Conservation (phyloP, 92 coral and sea anemone genomes). For the Palythoa grandis region DNA sequence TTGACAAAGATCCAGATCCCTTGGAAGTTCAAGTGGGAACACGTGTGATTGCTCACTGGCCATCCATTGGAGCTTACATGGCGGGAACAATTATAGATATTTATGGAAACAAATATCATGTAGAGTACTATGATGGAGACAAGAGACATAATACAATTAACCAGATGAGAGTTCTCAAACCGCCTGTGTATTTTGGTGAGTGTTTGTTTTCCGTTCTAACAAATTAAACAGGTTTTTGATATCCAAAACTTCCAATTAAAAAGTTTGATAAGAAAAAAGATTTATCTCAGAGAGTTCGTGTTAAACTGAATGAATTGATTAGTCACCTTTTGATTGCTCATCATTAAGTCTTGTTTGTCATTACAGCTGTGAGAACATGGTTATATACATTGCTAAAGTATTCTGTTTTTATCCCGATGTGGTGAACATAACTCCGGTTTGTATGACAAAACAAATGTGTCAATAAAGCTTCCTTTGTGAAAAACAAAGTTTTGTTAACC, state of each 20-base stretch:
- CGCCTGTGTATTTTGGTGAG: slow-evolving; percentile 97
- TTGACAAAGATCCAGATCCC: slow-evolving; percentile 91
- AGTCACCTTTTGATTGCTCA: too few relatives aligned
- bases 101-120: slow-evolving; percentile 87
- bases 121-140: slow-evolving; percentile 98
- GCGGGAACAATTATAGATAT: slow-evolving; percentile 94
- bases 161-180: slow-evolving; percentile 91
- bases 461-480: not conserved
- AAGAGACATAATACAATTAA: slow-evolving; percentile 85
- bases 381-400: too few relatives aligned
- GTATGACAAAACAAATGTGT: not conserved
- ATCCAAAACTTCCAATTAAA: too few relatives aligned
- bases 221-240: too few relatives aligned
- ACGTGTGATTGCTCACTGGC: slow-evolving; percentile 98
- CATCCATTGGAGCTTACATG: slow-evolving; percentile 89
- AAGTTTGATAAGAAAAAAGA: too few relatives aligned
- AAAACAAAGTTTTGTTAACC: not conserved
- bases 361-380: too few relatives aligned
- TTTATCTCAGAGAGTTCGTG: too few relatives aligned
- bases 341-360: too few relatives aligned
- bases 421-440: too few relatives aligned
- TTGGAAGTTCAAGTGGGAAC: slow-evolving; percentile 85
- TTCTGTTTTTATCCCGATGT: too few relatives aligned
- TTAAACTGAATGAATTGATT: too few relatives aligned
- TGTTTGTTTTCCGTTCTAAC: not conserved